These are phyloP conservation scores for Heliconius hermathena DNA, from an alignment of 1,140 invertebrate genomes.

Conservation along the genomic window DNA sequence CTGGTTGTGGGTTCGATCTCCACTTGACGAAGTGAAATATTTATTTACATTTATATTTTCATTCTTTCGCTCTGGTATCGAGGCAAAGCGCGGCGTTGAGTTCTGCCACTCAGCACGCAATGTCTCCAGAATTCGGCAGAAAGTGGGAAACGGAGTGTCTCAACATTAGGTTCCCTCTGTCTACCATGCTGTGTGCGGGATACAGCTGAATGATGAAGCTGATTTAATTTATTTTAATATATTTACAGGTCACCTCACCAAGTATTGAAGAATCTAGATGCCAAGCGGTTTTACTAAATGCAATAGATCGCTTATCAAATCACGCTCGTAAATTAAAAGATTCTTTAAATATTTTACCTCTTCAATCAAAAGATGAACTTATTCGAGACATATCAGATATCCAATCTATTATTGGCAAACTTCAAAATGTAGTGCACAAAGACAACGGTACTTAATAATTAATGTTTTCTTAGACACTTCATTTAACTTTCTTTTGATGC, in stretches of 20 bases:
- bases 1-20: no score
- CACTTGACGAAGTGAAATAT: no score
- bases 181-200: no score
- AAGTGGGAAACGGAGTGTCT: no score
- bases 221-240: background rate
- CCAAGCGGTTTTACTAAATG: background rate
- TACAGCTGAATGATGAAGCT: no score
- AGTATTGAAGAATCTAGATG: constrained; percentile 6
- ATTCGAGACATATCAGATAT: background rate
- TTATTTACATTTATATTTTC: no score
- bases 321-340: background rate
- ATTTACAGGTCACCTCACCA: background rate
- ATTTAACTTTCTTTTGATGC: background rate
- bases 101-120: no score
- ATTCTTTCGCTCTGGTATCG: no score
- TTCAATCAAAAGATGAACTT: background rate
- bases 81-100: no score
- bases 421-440: background rate
- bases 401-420: background rate
- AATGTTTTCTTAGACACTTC: background rate
- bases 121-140: no score
- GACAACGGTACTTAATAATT: background rate
- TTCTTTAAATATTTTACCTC: background rate
- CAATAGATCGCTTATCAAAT: background rate
- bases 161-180: no score